phyloP scores from a whole-genome alignment of 2,888 invertebrate genomes.

The Eurytoma californica region DNA sequence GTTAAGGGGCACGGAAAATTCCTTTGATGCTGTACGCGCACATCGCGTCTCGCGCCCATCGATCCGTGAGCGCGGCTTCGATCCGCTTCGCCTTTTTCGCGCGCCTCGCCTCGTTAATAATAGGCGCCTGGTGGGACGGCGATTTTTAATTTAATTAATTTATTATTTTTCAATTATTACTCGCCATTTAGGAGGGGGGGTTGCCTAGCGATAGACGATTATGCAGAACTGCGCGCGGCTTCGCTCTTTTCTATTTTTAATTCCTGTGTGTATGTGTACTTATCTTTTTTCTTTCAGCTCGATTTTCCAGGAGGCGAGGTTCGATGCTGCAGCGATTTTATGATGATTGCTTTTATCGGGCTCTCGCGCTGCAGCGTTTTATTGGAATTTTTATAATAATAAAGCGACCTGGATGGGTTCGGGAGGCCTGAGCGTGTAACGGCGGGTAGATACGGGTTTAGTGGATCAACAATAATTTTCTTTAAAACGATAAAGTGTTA shows the following conservation, averaged over 20 bases:
- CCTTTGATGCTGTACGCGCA: conserved; percentile 14
- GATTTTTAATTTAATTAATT: too few species aligned
- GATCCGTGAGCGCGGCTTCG: too few species aligned
- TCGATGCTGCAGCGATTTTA: conserved; percentile 17
- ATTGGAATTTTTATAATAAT: conserved; percentile 28
- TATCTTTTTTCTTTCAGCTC: neutral
- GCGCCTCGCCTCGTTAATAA: neutral
- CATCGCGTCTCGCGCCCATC: neutral
- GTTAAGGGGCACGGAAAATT: conserved; percentile 16
- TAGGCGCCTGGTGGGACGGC: neutral
- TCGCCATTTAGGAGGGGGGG: too few species aligned
- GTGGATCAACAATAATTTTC: neutral
- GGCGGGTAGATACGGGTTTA: neutral
- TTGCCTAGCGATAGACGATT: neutral
- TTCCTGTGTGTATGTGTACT: neutral
- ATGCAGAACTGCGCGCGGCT: neutral
- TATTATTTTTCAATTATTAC: too few species aligned
- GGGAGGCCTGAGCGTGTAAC: neutral
- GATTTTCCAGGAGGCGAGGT: neutral
- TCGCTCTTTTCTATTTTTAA: neutral
- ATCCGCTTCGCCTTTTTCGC: neutral
- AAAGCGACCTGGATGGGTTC: neutral
- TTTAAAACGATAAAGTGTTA: neutral
- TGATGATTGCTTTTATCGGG: conserved; percentile 35
- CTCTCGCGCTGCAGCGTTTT: conserved; percentile 6